Percentiles rank a stretch among this genome's conserved stretches.
Conservation (phyloP, 2,113 vertebrate genomes). For the Collichthys lucidus region DNA sequence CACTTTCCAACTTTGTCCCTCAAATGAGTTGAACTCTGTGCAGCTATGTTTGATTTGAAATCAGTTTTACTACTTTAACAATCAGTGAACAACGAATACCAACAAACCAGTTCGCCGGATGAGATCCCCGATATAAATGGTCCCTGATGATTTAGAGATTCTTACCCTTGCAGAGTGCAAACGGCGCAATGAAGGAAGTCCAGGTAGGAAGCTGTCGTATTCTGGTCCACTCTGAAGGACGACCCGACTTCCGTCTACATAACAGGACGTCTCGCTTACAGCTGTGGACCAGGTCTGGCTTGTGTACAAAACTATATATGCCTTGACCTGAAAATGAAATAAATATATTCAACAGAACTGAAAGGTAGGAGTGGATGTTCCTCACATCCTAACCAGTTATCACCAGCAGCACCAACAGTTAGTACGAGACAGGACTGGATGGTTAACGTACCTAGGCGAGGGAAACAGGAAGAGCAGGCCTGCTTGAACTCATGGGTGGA, state of each 20-base stretch:
- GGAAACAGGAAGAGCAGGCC: slow-evolving; percentile 92
- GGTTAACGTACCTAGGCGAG: slow-evolving; percentile 85
- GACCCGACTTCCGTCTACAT: slow-evolving; percentile 83
- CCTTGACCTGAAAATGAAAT: slow-evolving; percentile 82
- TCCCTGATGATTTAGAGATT: neutral
- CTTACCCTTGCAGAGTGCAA: slow-evolving; percentile 93
- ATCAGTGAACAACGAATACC: neutral
- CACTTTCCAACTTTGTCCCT: too few species aligned
- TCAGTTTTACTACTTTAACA: neutral
- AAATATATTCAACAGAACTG: neutral
- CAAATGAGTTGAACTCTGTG: too few species aligned
- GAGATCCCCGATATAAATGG: neutral
- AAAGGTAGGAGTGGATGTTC: neutral
- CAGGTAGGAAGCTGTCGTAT: slow-evolving; percentile 89
- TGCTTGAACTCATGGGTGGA: slow-evolving; percentile 92
- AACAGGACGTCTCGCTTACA: slow-evolving; percentile 90
- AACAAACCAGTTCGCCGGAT: neutral
- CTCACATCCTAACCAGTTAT: too few species aligned
- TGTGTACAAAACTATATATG: slow-evolving; percentile 88
- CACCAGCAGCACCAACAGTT: neutral
- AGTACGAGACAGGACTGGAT: neutral
- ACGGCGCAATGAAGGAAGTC: slow-evolving; percentile 89
- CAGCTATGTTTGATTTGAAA: too few species aligned
- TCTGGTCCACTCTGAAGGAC: slow-evolving; percentile 86
- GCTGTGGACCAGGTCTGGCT: slow-evolving; percentile 89